Conservation (phyloP, 2,797 vertebrate species). For the Danio choprae region DNA sequence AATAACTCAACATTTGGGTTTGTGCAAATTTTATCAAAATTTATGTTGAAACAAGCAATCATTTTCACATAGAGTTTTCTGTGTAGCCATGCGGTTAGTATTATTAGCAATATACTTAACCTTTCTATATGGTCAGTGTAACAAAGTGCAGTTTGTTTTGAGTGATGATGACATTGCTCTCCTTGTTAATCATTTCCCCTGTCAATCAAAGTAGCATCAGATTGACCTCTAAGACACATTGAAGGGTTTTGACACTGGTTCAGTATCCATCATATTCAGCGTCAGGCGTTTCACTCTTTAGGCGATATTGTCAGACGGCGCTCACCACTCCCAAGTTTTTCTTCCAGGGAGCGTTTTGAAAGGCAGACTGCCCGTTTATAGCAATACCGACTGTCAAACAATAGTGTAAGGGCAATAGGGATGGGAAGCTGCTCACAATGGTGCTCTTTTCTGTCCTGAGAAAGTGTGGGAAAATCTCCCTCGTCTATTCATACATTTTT, state of each 20-base stretch:
- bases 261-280: conserved; percentile 50
- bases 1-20: too few relatives aligned
- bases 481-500: conserved; percentile 99
- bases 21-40: too few relatives aligned
- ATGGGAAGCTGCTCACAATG: conserved; percentile 89
- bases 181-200: conserved; percentile 37
- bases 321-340: conserved; percentile 68
- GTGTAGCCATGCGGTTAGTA: neutral
- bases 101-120: neutral
- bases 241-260: conserved; percentile 55
- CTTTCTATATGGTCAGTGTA: neutral
- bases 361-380: conserved; percentile 95
- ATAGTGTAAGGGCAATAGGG: conserved; percentile 71
- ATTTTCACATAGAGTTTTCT: too few relatives aligned
- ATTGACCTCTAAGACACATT: conserved; percentile 22
- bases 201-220: conserved; percentile 39
- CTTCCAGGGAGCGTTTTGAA: conserved; percentile 88
- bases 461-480: conserved; percentile 99
- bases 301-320: conserved; percentile 88
- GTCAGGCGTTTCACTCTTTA: conserved; percentile 83
- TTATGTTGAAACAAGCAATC: too few relatives aligned
- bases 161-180: conserved; percentile 1
- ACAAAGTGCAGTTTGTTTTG: conserved; percentile 10
- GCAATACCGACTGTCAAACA: conserved; percentile 96
- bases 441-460: conserved; percentile 96